These are phyloP conservation scores for Brachystomella parvula DNA, from an alignment of 1,140 invertebrate species.

Conservation along the genomic window DNA sequence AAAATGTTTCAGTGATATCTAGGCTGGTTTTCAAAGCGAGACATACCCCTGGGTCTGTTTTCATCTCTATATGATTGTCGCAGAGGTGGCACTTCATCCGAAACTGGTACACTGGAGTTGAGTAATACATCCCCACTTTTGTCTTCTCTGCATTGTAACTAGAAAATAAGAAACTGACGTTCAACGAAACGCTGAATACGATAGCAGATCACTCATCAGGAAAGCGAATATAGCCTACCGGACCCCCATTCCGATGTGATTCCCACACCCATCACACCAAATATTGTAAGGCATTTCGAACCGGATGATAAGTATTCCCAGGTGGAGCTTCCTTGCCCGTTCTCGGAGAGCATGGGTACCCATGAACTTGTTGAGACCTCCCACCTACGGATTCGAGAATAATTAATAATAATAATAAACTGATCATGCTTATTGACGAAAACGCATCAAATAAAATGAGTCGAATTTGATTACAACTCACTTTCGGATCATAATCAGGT, in stretches of 20 bases:
- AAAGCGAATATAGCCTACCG: constrained; percentile 45
- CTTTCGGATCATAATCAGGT: constrained; percentile 93
- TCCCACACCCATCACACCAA: constrained; percentile 95
- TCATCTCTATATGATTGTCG: constrained; percentile 96
- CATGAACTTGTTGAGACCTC: constrained; percentile 86
- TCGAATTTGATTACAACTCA: too few species aligned
- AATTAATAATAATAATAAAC: too few species aligned
- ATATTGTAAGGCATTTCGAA: constrained; percentile 99
- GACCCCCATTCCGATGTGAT: constrained; percentile 98
- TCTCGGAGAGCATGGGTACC: constrained; percentile 94
- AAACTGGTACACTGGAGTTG: constrained; percentile 95
- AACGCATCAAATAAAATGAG: too few species aligned
- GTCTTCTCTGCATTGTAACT: constrained; percentile 97
- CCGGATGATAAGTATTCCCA: constrained; percentile 94
- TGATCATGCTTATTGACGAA: too few species aligned
- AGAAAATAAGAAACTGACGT: constrained; percentile 22
- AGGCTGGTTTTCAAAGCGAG: constrained; percentile 1
- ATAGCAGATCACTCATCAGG: background rate
- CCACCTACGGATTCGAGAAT: too few species aligned
- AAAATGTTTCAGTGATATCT: constrained; percentile 14
- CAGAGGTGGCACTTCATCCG: constrained; percentile 99
- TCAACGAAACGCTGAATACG: background rate
- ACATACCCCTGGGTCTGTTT: constrained; percentile 92
- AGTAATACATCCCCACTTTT: constrained; percentile 98
- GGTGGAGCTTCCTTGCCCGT: constrained; percentile 82